Evolutionary conservation across 2,797 vertebrate genomes (phyloP).

Genomic region (Kryptolebias ocellatus): DNA sequence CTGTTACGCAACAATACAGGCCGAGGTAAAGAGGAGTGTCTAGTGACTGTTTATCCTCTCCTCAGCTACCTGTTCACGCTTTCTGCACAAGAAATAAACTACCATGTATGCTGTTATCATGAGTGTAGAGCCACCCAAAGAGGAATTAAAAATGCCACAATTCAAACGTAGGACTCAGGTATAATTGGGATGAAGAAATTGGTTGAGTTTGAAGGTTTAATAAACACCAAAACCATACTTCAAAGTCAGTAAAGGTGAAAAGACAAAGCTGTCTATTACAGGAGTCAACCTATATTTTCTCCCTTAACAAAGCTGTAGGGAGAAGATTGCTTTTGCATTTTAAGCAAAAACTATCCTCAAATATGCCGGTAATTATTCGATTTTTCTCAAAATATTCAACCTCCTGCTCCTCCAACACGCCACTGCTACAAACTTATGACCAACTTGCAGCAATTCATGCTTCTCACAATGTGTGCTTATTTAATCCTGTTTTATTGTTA

Average conservation of each 20-base stretch:
- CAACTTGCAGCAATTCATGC: too few species aligned
- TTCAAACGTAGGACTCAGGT: background rate
- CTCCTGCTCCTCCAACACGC: too few species aligned
- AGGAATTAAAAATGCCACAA: background rate
- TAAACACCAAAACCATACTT: background rate
- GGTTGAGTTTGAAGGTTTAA: background rate
- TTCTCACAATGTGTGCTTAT: too few species aligned
- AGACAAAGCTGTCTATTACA: too few species aligned
- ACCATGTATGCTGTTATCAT: constrained; percentile 3
- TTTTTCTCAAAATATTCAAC: too few species aligned
- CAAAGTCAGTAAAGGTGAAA: background rate
- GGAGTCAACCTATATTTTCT: too few species aligned
- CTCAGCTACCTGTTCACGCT: constrained; percentile 16
- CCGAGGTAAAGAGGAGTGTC: constrained; percentile 52
- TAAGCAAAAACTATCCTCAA: too few species aligned
- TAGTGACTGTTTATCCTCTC: constrained; percentile 23
- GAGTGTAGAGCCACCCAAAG: rapidly evolving
- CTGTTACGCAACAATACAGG: constrained; percentile 54
- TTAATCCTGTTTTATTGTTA: too few species aligned
- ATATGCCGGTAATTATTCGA: too few species aligned
- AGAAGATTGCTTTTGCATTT: too few species aligned
- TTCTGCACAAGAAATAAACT: constrained; percentile 21
- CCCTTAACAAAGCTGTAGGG: too few species aligned
- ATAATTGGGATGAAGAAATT: background rate
- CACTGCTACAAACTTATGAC: too few species aligned